Evolutionary conservation across 2,888 invertebrate species (phyloP).

Genomic region (Megastigmus dorsalis): DNA sequence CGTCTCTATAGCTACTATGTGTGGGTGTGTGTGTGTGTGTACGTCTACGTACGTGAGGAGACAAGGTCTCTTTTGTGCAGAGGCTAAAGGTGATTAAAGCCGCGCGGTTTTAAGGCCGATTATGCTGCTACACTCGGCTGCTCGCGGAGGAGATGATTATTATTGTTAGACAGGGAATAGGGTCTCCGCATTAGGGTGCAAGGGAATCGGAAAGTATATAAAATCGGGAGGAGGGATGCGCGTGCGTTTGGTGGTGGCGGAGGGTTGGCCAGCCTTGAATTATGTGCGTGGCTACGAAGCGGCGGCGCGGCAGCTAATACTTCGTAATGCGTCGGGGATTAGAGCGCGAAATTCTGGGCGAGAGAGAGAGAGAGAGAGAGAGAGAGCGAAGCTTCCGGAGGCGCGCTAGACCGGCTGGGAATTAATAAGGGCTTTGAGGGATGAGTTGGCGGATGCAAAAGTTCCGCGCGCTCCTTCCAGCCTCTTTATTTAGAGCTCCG

Average conservation of each 20-base stretch:
- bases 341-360: conserved; percentile 31
- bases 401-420: not conserved
- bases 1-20: too few species aligned
- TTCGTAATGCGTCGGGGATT: conserved; percentile 36
- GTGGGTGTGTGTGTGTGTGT: too few species aligned
- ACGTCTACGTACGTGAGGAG: too few species aligned
- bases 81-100: conserved; percentile 10
- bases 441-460: conserved; percentile 12
- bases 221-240: not conserved
- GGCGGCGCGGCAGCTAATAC: too few species aligned
- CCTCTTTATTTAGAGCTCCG: too few species aligned
- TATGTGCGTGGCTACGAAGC: conserved; percentile 9
- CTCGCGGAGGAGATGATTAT: not conserved
- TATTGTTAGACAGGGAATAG: not conserved
- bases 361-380: not conserved
- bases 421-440: conserved; percentile 43
- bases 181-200: not conserved
- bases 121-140: not conserved
- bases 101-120: conserved; percentile 26
- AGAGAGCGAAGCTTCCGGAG: not conserved
- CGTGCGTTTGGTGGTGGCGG: not conserved
- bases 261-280: too few species aligned
- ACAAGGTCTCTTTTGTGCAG: not conserved
- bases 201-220: not conserved
- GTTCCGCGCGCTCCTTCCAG: too few species aligned